Base-by-base conservation (phyloP, 1,140 invertebrate species). In the Drosophila baimaii region DNA sequence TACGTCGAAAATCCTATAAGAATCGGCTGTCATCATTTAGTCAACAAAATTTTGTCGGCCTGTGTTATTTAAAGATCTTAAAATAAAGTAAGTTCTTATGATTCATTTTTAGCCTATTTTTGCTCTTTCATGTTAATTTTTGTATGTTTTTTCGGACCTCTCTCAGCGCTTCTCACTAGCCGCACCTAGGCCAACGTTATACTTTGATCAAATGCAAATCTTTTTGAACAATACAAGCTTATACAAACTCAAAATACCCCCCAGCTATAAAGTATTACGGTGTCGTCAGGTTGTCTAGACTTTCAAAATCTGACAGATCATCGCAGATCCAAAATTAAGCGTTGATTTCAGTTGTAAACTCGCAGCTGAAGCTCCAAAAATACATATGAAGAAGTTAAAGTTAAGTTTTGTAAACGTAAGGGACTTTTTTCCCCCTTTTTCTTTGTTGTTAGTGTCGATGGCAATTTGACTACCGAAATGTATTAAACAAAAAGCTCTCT, bases 391-490 rank as follows among this genome's bases (percentile, higher is more conserved):
- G 47, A 66, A 57, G 57, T 70, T 55, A 46, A 66, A 52, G 54
- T 69, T 35, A 35, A 29, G 77, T 72, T 74, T 90, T 75, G 84
- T 89, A 89, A 89, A 65, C 44, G 58, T 69, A 73, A 68, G 51
- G 43, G 58, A 33, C 62, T 65, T 71, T 59, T 39, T 15, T 43
- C 44, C 29, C 9, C n/a, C 31, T 54, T 59, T 44, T 63, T 51
- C 55, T 33, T 55, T 65, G 80, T 70, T 83, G 73, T 77, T 37
- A 25, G 59, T 59, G 63, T 69, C 39, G 39, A 43, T 66, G 63
- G 68, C 80, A 83, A 88, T 78, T 71, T 83, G 84, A 81, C 84
- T 89, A 89, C 84, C 74, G 84, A 89, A 89, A 81, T 65, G 77
- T 88, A 89, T 88, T 88, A 73, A 88, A 79, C 83, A 88, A 88